phyloP scores from a whole-genome alignment of 2,797 vertebrate genomes.

The Macroramphosus scolopax region DNA sequence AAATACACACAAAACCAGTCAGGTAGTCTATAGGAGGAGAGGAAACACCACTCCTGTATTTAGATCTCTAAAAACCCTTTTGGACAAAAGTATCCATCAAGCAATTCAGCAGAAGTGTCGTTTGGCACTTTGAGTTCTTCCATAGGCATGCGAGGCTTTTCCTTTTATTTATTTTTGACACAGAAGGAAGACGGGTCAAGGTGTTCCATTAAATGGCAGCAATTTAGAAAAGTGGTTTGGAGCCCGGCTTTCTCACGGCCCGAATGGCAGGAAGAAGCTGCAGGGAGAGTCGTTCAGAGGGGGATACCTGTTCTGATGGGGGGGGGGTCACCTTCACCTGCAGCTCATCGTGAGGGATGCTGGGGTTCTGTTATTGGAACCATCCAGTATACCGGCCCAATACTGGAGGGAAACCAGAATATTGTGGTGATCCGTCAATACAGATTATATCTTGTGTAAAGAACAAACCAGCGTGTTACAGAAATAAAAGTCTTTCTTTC shows the following conservation, averaged over 20 bases:
- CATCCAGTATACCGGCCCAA: not conserved
- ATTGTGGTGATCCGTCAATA: not conserved
- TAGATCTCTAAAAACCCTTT: too few relatives aligned
- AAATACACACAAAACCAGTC: too few relatives aligned
- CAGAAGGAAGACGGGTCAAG: conserved; percentile 61
- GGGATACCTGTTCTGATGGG: conserved; percentile 46
- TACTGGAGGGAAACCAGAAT: not conserved
- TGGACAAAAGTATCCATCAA: conserved; percentile 50
- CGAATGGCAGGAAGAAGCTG: conserved; percentile 53
- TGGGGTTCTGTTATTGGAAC: conserved; percentile 17
- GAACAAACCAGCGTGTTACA: too few relatives aligned
- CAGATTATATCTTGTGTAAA: not conserved
- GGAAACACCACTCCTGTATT: too few relatives aligned
- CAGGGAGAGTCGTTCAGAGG: conserved; percentile 60
- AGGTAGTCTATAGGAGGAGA: not conserved
- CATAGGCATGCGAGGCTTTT: too few relatives aligned
- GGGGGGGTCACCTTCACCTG: conserved; percentile 64
- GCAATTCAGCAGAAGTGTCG: conserved; percentile 54
- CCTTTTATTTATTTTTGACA: too few relatives aligned
- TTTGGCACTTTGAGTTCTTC: conserved; percentile 64
- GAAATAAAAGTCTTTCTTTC: conserved; percentile 8
- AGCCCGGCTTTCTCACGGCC: conserved; percentile 63
- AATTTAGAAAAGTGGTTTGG: conserved; percentile 75
- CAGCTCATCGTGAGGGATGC: conserved; percentile 41
- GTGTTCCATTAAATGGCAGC: conserved; percentile 73